Percentiles rank a stretch among this genome's conserved stretches.
Evolutionary conservation across 2,888 invertebrate species (phyloP).

Genomic region (Melitaea athalia): DNA sequence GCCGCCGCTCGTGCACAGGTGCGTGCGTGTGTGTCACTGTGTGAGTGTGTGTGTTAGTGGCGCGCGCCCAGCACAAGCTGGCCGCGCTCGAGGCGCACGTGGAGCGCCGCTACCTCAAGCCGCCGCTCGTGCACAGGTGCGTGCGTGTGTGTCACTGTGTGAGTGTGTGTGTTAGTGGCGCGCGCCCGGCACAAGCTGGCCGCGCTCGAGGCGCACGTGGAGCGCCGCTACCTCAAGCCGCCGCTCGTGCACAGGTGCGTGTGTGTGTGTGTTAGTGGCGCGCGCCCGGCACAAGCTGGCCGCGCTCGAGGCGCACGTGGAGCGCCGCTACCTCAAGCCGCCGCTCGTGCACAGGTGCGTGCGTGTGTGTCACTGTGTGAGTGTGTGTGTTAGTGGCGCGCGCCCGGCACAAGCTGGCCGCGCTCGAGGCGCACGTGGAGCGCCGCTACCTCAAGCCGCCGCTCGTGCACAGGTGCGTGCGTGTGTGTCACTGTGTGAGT

Average conservation of each 20-base stretch:
- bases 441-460: slow-evolving; percentile 96
- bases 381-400: slow-evolving; percentile 69
- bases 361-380: neutral
- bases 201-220: slow-evolving; percentile 94
- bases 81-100: slow-evolving; percentile 93
- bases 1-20: slow-evolving; percentile 90
- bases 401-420: slow-evolving; percentile 87
- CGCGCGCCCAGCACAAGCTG: slow-evolving; percentile 86
- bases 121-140: slow-evolving; percentile 89
- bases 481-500: neutral
- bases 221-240: slow-evolving; percentile 95
- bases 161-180: slow-evolving; percentile 64
- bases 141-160: neutral
- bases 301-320: slow-evolving; percentile 94
- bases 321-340: slow-evolving; percentile 95
- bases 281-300: slow-evolving; percentile 87
- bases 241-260: slow-evolving; percentile 87
- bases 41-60: slow-evolving; percentile 60
- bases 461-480: slow-evolving; percentile 83
- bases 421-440: slow-evolving; percentile 95
- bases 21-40: slow-evolving; percentile 32
- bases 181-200: slow-evolving; percentile 87
- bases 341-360: slow-evolving; percentile 87
- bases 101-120: slow-evolving; percentile 95
- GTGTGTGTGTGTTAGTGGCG: slow-evolving; percentile 64